Evolutionary conservation across 2,113 vertebrate species (phyloP).

Genomic region (Delphinapterus leucas): DNA sequence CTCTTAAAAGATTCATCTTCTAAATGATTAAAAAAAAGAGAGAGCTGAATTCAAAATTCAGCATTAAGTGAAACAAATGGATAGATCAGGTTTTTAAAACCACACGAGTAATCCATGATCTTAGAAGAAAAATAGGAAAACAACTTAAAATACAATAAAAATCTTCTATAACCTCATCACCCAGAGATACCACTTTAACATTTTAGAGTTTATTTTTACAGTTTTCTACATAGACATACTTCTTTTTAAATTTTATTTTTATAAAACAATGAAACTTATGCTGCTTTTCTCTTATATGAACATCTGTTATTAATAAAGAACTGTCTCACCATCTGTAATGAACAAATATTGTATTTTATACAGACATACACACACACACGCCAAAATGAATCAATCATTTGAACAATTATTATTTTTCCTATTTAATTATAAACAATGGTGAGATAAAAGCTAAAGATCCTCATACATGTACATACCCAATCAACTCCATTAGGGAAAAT

Average conservation of each 20-base stretch:
- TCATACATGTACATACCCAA: background rate
- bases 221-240: background rate
- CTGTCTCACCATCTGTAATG: background rate
- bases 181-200: background rate
- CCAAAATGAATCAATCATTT: background rate
- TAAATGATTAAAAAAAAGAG: conserved; percentile 6
- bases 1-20: background rate
- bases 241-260: background rate
- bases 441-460: background rate
- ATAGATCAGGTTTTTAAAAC: background rate
- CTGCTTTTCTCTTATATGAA: conserved; percentile 16
- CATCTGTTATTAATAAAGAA: conserved; percentile 1
- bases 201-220: background rate
- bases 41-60: conserved; percentile 1
- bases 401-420: background rate
- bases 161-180: background rate
- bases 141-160: background rate
- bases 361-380: background rate
- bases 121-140: conserved; percentile 29
- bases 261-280: conserved; percentile 5
- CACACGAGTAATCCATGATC: background rate
- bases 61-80: background rate
- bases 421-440: background rate
- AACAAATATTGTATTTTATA: background rate
- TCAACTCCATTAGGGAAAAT: background rate